Evolutionary conservation across 2,113 vertebrate species (phyloP).

Genomic region (Delphinus delphis): DNA sequence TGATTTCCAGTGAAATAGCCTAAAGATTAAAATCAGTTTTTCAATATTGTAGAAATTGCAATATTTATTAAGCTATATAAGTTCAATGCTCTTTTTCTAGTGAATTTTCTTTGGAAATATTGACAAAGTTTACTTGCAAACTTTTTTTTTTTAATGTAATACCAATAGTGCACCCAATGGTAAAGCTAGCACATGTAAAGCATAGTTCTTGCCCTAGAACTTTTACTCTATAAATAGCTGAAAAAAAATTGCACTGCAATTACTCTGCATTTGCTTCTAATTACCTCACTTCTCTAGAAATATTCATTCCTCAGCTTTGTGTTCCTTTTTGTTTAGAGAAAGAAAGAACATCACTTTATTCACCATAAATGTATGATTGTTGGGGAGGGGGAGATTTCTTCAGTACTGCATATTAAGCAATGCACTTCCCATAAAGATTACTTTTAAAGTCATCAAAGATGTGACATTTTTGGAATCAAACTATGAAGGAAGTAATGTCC

Average conservation of each 20-base stretch:
- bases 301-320: not conserved
- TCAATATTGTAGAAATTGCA: not conserved
- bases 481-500: conserved; percentile 27
- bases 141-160: not conserved
- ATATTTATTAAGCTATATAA: not conserved
- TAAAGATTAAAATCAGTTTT: not conserved
- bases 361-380: not conserved
- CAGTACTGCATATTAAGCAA: conserved; percentile 29
- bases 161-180: not conserved
- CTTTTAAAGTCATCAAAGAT: conserved; percentile 59
- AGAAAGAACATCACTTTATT: not conserved
- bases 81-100: not conserved
- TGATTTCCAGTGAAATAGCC: not conserved
- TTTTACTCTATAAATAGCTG: conserved; percentile 10
- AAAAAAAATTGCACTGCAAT: conserved; percentile 49
- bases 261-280: conserved; percentile 30
- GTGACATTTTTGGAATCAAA: conserved; percentile 55
- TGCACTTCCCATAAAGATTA: conserved; percentile 47
- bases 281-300: not conserved
- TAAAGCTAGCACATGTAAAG: not conserved
- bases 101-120: not conserved
- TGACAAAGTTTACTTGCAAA: not conserved
- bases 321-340: not conserved
- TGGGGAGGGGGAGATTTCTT: not conserved
- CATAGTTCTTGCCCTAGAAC: not conserved